Evolutionary conservation across 53 echinoderm and acorn worm genomes (phyloP), one percentile per base, ranked within the genome.

Genomic region (Luidia sarsii): DNA sequence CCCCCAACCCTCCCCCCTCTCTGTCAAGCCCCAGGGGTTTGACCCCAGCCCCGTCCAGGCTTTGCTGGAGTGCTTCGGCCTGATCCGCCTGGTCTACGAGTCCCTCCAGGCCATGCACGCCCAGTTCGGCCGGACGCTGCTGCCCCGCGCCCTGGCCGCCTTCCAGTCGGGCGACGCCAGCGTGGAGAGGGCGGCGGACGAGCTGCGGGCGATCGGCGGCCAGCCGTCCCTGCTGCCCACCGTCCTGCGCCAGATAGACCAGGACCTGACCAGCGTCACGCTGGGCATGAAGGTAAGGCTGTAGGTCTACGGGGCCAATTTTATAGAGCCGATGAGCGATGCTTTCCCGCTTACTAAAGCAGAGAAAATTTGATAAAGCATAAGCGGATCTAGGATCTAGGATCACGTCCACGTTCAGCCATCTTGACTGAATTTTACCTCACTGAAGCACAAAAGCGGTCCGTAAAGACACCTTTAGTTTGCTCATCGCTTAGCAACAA

Each of bases 41-140:
- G 88, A 87, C 39, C 51, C 85, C 7, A 43, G 68, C 36, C 85
- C 87, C 13, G 41, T 88, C 34, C 39, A 84, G 7, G 74, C 81
- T 25, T 70, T 85, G 54, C 60, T 86, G 0, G 59, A 71, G n/a
- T 81, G 86, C 50, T 89, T 89, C 87, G 82, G 48, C 57, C 70
- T 88, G 16, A 56, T 85, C 24, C 80, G 75, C 43, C 60, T 65
- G 38, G 92, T 91, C 55, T 91, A 88, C 59, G 85, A 88, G 41
- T 63, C 72, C 9, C 84, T 91, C 3, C 80, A 92, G 83, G 87
- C 86, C 18, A 36, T 96, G 49, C 82, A 88, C 83, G 48, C 60
- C 46, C 93, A 90, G 31, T 92, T 88, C 71, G 80, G 87, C 71
- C 88, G 87, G 65, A 82, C 82, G 32, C 69, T 93, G 48, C 55